Evolutionary conservation across 2,797 vertebrate genomes (phyloP).

Genomic region (Siniperca obscura): DNA sequence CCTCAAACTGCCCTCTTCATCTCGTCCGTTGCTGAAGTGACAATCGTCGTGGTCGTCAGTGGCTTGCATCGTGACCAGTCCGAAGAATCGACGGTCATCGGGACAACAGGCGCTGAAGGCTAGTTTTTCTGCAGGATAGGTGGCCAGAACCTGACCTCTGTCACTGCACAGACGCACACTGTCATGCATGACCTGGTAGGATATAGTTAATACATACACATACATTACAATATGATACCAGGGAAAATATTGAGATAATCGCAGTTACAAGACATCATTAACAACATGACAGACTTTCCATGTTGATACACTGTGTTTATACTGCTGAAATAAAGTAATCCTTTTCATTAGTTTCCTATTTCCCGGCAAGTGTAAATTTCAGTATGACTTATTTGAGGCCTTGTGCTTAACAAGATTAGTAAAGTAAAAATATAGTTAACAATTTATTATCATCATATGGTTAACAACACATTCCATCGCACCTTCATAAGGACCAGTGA

Average conservation of each 20-base stretch:
- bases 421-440: not conserved
- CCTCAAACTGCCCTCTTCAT: slow-evolving; percentile 89
- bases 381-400: not conserved
- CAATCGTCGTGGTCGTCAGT: slow-evolving; percentile 84
- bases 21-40: slow-evolving; percentile 77
- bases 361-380: not conserved
- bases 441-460: not conserved
- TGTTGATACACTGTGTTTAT: not conserved
- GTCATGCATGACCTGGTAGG: slow-evolving; percentile 91
- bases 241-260: not conserved
- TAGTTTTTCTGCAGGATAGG: slow-evolving; percentile 96
- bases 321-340: not conserved
- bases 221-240: slow-evolving; percentile 5
- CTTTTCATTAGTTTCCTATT: not conserved
- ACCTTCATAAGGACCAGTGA: slow-evolving; percentile 94
- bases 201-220: not conserved
- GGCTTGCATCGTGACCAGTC: slow-evolving; percentile 96
- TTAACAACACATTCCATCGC: slow-evolving; percentile 3
- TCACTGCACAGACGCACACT: slow-evolving; percentile 93
- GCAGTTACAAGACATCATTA: not conserved
- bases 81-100: slow-evolving; percentile 95
- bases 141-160: slow-evolving; percentile 89
- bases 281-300: not conserved
- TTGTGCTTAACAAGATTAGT: not conserved
- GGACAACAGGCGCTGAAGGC: slow-evolving; percentile 98